These are phyloP conservation scores for Alloplasta piceator DNA, from an alignment of 2,888 invertebrate genomes.

Conservation along the genomic window DNA sequence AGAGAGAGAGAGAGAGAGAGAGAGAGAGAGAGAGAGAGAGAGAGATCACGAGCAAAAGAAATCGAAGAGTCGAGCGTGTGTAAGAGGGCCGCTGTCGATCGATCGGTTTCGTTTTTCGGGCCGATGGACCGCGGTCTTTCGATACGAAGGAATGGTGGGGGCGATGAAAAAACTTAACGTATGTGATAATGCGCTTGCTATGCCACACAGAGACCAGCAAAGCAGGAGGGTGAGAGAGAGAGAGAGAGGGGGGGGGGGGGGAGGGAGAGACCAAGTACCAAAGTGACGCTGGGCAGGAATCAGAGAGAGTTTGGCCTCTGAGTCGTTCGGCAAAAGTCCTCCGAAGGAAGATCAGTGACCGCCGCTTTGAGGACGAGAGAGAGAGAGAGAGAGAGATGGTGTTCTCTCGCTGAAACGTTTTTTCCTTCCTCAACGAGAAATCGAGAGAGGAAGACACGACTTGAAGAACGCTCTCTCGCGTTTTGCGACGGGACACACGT, in stretches of 20 bases:
- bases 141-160: constrained; percentile 68
- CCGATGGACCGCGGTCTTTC: constrained; percentile 56
- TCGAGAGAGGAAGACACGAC: constrained; percentile 54
- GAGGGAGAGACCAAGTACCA: constrained; percentile 32
- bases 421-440: constrained; percentile 57
- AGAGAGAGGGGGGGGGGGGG: constrained; percentile 46
- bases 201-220: constrained; percentile 66
- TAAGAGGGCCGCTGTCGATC: constrained; percentile 51
- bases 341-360: constrained; percentile 67
- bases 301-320: constrained; percentile 28
- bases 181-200: constrained; percentile 76
- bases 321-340: constrained; percentile 48
- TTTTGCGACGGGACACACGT: constrained; percentile 54
- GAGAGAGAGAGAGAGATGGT: constrained; percentile 58
- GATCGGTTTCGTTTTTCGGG: constrained; percentile 64
- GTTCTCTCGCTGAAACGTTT: constrained; percentile 67
- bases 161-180: constrained; percentile 73
- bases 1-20: constrained; percentile 14
- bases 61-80: constrained; percentile 39
- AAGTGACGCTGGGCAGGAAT: constrained; percentile 59
- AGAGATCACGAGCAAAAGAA: constrained; percentile 51
- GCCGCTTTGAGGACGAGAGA: constrained; percentile 59
- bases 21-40: constrained; percentile 23
- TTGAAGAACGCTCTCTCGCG: constrained; percentile 54
- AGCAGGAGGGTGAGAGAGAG: constrained; percentile 23